A percentile compares a stretch with the other conserved stretches of the same genome.
Evolutionary conservation across 2,113 vertebrate species (phyloP).

Genomic region (Sakesphorus luctuosus): DNA sequence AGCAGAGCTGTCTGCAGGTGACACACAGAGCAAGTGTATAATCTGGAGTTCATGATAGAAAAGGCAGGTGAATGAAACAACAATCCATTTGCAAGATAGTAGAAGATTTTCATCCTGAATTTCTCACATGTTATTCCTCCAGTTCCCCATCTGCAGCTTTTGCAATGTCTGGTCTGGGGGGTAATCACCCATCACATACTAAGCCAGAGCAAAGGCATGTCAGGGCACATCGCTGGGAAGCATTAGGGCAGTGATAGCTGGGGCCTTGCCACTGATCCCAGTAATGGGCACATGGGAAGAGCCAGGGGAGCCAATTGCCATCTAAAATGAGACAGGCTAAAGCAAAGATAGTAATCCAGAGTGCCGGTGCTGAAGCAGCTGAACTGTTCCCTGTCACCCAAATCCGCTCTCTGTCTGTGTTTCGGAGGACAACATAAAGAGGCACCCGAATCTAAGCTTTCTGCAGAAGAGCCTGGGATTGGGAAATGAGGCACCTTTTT

Average conservation of each 20-base stretch:
- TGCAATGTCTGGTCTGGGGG: neutral
- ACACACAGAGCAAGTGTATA: neutral
- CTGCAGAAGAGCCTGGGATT: neutral
- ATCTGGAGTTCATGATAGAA: neutral
- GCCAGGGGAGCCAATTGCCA: neutral
- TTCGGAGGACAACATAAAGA: neutral
- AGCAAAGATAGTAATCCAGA: neutral
- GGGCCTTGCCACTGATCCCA: neutral
- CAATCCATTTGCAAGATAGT: neutral
- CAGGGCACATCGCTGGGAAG: neutral
- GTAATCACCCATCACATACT: neutral
- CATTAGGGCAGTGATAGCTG: neutral
- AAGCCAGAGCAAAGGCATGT: neutral
- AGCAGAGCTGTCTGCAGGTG: slow-evolving; percentile 38
- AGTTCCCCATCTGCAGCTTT: neutral
- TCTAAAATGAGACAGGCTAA: neutral
- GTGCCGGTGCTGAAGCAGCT: neutral
- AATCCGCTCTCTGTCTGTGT: neutral
- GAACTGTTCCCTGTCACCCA: neutral
- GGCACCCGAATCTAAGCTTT: neutral
- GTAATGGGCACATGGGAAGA: neutral
- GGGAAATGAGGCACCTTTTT: neutral
- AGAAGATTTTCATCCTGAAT: neutral
- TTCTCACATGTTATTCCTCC: neutral
- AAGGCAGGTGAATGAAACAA: neutral